These are phyloP conservation scores for Tiliacea citrago DNA, from an alignment of 2,888 invertebrate species.

Conservation along the genomic window DNA sequence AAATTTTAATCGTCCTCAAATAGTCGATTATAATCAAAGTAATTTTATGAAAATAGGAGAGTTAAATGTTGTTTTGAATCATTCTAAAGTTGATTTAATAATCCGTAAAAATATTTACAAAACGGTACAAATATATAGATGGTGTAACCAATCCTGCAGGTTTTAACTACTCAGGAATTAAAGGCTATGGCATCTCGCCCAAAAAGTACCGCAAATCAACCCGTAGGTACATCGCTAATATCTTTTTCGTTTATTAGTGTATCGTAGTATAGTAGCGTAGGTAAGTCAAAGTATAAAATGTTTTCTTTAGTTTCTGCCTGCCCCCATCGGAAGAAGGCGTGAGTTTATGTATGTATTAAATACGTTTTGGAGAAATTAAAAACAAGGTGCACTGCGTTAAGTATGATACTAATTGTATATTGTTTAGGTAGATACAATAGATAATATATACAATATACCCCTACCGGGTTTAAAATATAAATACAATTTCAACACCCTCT, in stretches of 20 bases:
- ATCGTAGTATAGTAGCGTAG: too few species aligned
- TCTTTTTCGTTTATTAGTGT: too few species aligned
- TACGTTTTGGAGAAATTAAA: background rate
- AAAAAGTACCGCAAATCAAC: background rate
- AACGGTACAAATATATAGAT: too few species aligned
- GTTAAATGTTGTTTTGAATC: background rate
- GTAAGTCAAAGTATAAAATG: background rate
- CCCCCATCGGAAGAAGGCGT: too few species aligned
- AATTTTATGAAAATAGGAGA: background rate
- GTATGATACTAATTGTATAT: background rate
- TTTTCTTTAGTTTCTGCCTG: too few species aligned
- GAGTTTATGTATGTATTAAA: too few species aligned
- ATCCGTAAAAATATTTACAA: background rate
- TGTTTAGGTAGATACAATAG: too few species aligned
- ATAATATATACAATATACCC: too few species aligned
- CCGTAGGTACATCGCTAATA: too few species aligned
- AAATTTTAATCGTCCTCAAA: background rate
- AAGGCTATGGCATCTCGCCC: background rate
- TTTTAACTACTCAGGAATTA: background rate
- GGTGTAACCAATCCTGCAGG: background rate
- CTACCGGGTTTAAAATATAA: background rate
- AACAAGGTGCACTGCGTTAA: background rate
- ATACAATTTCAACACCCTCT: constrained; percentile 55
- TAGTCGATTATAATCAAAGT: background rate
- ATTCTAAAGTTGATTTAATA: background rate